These are phyloP conservation scores for Phrynocephalus guinanensis DNA, from an alignment of 2,797 vertebrate genomes.

Conservation along the genomic window DNA sequence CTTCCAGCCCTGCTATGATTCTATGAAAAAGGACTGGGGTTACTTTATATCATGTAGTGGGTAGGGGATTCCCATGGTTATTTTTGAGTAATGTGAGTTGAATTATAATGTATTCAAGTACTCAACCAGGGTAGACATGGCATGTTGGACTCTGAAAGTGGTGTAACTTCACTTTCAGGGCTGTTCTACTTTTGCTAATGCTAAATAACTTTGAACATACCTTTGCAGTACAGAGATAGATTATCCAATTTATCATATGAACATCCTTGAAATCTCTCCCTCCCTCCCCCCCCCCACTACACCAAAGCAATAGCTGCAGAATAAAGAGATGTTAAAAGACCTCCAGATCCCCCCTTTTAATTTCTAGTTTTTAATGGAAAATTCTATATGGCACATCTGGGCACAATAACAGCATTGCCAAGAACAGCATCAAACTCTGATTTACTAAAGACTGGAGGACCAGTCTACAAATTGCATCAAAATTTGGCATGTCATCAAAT, in stretches of 20 bases:
- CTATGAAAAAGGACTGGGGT: too few species aligned
- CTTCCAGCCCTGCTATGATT: too few species aligned
- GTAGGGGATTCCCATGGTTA: too few species aligned
- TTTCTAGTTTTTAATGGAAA: slow-evolving; percentile 51
- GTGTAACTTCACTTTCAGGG: neutral
- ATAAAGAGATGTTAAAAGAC: slow-evolving; percentile 46
- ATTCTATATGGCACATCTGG: neutral
- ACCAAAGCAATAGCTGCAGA: neutral
- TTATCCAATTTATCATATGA: rapidly evolving
- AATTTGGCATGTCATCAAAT: slow-evolving; percentile 63
- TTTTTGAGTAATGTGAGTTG: too few species aligned
- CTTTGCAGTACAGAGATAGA: neutral
- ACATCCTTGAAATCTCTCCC: slow-evolving; percentile 34
- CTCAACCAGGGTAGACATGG: too few species aligned
- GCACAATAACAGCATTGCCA: slow-evolving; percentile 50
- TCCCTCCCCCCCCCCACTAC: neutral
- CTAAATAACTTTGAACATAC: neutral
- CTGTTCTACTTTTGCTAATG: neutral
- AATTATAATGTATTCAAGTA: too few species aligned
- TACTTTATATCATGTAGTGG: too few species aligned
- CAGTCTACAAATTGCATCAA: slow-evolving; percentile 61
- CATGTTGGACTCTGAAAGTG: neutral
- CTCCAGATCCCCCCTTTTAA: slow-evolving; percentile 41
- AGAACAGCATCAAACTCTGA: slow-evolving; percentile 49
- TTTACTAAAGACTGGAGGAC: slow-evolving; percentile 65